Base-by-base conservation (phyloP, 2,888 invertebrate genomes). In the Congeria kusceri region DNA sequence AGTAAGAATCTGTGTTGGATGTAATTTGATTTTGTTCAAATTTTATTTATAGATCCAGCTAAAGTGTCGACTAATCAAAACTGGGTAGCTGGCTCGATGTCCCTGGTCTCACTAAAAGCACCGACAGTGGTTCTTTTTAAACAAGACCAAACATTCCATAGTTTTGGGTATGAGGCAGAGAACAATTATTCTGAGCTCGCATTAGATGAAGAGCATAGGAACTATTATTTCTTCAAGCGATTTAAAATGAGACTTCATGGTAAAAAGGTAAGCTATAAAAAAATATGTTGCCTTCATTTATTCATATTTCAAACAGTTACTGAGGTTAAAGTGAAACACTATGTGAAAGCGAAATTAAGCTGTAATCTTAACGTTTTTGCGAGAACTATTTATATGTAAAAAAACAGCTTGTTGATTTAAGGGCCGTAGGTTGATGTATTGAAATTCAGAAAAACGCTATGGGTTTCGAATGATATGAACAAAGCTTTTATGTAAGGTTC, bases 111-210 rank as follows among this genome's bases (percentile, higher is more conserved):
- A 5, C 61, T 80, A 9, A 83, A 83, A 46, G 77, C 83, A 4
- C 80, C 83, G 0, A 77, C 79, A n/a, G 69, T 67, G 44, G 77
- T 77, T 0, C 58, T 83, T 44, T 83, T 83, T 69, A 65, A 80
- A 53, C 67, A 77, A 56, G 59, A 83, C 25, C 62, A 80, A 53
- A 57, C 70, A 39, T 83, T 83, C 44, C 77, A 77, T 32, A 71
- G 74, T 29, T 83, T 83, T 72, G 83, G 83, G 7, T 83, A 77
- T 29, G 83, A 80, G 27, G 83, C 83, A 2, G 83, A 83, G 18
- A 68, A 83, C 32, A 46, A 46, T 9, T 83, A 77, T 23, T 71
- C 83, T 5, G 83, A 83, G 23, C 44, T 79, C 23, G 80, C 83
- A 11, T 56, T 83, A 5, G 83, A 83, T 27, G 70, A 67, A 1